phyloP scores from a whole-genome alignment of 2,888 invertebrate species.

The Lycaena phlaeas region DNA sequence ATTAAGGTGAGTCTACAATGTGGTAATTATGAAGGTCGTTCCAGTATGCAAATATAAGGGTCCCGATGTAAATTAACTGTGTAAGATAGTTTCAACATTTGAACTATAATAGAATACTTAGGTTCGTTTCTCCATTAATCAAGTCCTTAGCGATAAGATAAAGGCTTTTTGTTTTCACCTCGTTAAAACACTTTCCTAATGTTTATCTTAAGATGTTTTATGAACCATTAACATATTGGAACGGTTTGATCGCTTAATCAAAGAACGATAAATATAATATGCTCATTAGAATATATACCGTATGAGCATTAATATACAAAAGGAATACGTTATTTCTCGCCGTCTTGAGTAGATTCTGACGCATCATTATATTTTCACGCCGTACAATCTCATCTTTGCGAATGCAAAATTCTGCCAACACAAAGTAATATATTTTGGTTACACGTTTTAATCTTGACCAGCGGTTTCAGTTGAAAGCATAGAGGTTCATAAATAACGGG shows the following conservation, averaged over 20 bases:
- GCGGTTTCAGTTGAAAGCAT: slow-evolving; percentile 67
- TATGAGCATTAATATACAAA: no score
- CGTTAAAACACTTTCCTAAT: slow-evolving; percentile 17
- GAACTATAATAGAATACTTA: slow-evolving; percentile 42
- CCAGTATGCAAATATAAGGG: slow-evolving; percentile 58
- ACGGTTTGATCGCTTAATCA: no score
- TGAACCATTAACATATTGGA: background rate
- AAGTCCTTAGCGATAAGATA: slow-evolving; percentile 48
- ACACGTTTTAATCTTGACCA: slow-evolving; percentile 67
- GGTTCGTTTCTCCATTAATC: slow-evolving; percentile 44
- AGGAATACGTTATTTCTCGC: no score
- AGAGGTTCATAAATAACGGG: slow-evolving; percentile 67
- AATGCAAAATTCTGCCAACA: slow-evolving; percentile 22
- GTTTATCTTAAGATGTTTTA: slow-evolving; percentile 1
- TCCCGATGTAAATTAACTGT: slow-evolving; percentile 64
- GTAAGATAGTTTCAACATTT: slow-evolving; percentile 43
- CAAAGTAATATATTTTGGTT: slow-evolving; percentile 64
- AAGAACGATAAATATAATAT: no score
- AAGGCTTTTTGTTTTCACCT: slow-evolving; percentile 40
- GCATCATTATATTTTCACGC: slow-evolving; percentile 13
- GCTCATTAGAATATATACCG: no score
- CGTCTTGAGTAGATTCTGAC: slow-evolving; percentile 8
- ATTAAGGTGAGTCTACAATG: slow-evolving; percentile 61
- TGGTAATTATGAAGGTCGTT: slow-evolving; percentile 63
- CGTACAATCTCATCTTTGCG: slow-evolving; percentile 5